Conservation (phyloP, 2,888 invertebrate genomes). For the Epirrita christyi region DNA sequence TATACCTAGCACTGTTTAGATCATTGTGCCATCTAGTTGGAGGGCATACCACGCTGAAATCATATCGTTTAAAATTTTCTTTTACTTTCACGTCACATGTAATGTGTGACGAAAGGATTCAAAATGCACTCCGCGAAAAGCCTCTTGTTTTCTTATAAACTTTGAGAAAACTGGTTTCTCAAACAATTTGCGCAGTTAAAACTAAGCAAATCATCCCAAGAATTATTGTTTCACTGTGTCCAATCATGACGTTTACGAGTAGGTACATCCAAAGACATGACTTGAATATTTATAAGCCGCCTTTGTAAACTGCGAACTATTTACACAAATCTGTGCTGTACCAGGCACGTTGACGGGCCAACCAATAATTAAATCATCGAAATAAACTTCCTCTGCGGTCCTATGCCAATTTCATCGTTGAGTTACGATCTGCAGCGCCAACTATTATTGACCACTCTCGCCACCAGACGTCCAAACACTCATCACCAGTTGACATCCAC, state of each 20-base stretch:
- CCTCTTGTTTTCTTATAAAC: neutral
- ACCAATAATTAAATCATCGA: neutral
- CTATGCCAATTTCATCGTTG: too few species aligned
- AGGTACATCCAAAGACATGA: slow-evolving; percentile 29
- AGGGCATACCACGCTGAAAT: too few species aligned
- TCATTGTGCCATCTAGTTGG: too few species aligned
- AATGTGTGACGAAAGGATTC: too few species aligned
- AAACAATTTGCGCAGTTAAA: slow-evolving; percentile 44
- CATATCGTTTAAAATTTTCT: too few species aligned
- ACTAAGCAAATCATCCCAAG: slow-evolving; percentile 50
- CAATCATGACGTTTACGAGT: slow-evolving; percentile 46
- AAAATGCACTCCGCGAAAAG: too few species aligned
- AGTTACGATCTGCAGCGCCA: too few species aligned
- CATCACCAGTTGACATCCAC: neutral
- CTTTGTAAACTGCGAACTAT: slow-evolving; percentile 36
- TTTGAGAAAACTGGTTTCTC: neutral
- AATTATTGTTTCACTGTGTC: slow-evolving; percentile 52
- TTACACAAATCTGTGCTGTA: slow-evolving; percentile 2
- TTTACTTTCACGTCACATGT: too few species aligned
- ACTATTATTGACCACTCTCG: too few species aligned
- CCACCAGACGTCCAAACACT: neutral
- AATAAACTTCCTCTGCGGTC: too few species aligned
- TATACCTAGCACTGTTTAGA: too few species aligned
- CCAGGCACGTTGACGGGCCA: slow-evolving; percentile 2
- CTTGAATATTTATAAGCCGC: slow-evolving; percentile 43